phyloP scores from a whole-genome alignment of 2,113 vertebrate species.

The Xenus cinereus region DNA sequence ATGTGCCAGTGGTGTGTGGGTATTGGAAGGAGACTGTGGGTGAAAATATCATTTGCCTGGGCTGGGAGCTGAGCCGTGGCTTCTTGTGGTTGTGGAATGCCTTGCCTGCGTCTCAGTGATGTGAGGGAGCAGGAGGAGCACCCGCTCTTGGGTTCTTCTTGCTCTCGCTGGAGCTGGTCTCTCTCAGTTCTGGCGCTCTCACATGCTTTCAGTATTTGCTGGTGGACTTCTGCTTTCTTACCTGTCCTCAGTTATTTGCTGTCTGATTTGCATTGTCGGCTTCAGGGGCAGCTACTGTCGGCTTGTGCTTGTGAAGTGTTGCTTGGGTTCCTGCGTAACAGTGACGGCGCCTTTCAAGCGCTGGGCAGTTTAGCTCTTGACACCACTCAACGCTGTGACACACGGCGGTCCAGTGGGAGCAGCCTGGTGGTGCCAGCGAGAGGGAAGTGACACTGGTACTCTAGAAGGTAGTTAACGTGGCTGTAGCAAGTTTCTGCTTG shows the following conservation, averaged over 20 bases:
- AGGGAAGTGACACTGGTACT: not conserved
- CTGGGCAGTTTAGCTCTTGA: not conserved
- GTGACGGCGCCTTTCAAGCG: not conserved
- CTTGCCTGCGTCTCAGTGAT: fast-evolving
- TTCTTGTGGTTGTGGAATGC: not conserved
- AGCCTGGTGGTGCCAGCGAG: not conserved
- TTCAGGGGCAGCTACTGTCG: fast-evolving
- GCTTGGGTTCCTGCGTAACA: not conserved
- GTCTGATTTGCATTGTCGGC: not conserved
- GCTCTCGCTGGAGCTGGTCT: not conserved
- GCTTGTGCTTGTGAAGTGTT: fast-evolving
- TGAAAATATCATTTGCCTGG: not conserved
- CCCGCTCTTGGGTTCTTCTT: not conserved
- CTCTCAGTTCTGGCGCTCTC: not conserved
- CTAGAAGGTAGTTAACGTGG: not conserved
- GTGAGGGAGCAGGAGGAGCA: not conserved
- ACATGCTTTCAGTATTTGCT: not conserved
- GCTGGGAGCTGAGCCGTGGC: not conserved
- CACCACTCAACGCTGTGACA: fast-evolving
- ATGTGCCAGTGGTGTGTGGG: not conserved
- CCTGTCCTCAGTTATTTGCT: not conserved
- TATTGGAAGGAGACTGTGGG: not conserved
- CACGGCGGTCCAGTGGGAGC: fast-evolving
- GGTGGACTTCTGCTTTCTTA: not conserved
- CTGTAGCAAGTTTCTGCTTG: not conserved